Conservation (phyloP, 2,113 vertebrate genomes). For the Gopherus flavomarginatus region DNA sequence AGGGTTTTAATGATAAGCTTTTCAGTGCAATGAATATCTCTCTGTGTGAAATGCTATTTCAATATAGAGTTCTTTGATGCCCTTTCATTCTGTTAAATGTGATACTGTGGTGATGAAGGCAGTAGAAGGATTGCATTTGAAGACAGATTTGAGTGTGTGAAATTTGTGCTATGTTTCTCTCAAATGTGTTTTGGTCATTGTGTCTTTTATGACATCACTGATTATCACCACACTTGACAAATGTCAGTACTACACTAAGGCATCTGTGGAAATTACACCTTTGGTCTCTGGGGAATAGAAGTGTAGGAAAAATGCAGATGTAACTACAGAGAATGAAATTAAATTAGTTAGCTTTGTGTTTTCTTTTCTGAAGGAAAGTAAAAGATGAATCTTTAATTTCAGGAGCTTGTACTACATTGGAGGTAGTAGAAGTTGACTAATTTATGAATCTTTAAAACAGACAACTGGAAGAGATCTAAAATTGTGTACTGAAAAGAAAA, state of each 20-base stretch:
- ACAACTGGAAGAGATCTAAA: background rate
- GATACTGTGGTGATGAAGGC: background rate
- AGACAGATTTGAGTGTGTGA: background rate
- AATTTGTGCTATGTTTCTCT: background rate
- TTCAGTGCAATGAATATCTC: background rate
- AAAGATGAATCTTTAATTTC: accelerated
- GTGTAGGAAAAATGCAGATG: background rate
- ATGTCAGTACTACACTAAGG: background rate
- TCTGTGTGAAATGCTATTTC: background rate
- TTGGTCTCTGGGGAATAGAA: background rate
- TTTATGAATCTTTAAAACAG: background rate
- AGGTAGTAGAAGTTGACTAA: background rate
- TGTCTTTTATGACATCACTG: background rate
- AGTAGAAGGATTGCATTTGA: background rate
- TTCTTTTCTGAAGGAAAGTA: background rate
- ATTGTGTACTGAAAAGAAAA: background rate
- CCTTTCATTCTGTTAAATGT: background rate
- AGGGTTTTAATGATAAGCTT: background rate
- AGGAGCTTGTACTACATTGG: background rate
- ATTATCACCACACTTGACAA: background rate
- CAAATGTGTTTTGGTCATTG: background rate
- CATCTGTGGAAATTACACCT: background rate
- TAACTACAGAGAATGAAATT: background rate
- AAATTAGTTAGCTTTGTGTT: background rate
- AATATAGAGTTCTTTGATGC: background rate